These are phyloP conservation scores for Umimayanthus chanpuru DNA, from an alignment of 92 coral and sea anemone genomes.

Conservation along the genomic window DNA sequence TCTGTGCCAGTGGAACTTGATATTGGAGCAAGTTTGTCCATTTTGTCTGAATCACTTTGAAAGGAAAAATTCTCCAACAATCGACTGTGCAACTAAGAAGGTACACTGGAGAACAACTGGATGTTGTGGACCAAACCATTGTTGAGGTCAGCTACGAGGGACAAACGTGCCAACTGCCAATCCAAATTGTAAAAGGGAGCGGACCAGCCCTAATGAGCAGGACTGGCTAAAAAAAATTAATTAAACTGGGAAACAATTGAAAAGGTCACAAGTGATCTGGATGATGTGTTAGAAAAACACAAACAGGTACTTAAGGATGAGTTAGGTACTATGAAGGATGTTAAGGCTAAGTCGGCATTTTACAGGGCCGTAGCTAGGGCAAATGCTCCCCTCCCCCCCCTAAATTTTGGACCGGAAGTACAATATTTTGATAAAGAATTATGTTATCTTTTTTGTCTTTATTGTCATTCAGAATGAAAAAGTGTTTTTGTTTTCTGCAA, in stretches of 20 bases:
- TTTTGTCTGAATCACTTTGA: slow-evolving; percentile 4
- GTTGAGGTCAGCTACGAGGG: slow-evolving; percentile 43
- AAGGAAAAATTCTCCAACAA: not conserved
- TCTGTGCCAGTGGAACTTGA: not conserved
- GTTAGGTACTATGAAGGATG: slow-evolving; percentile 43
- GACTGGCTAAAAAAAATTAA: slow-evolving; percentile 47
- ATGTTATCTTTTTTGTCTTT: too few species aligned
- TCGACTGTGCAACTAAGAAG: slow-evolving; percentile 27
- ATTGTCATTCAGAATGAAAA: too few species aligned
- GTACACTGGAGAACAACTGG: slow-evolving; percentile 49
- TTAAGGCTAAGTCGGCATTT: slow-evolving; percentile 42
- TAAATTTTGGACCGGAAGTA: too few species aligned
- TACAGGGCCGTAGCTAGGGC: too few species aligned
- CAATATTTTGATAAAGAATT: too few species aligned
- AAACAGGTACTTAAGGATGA: slow-evolving; percentile 9
- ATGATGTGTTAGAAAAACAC: slow-evolving; percentile 34
- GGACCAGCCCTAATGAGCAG: slow-evolving; percentile 55
- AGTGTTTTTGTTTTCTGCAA: too few species aligned
- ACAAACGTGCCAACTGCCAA: slow-evolving; percentile 27
- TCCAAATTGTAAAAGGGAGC: slow-evolving; percentile 39
- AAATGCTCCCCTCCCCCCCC: too few species aligned
- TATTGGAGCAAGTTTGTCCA: not conserved
- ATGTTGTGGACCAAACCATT: slow-evolving; percentile 8
- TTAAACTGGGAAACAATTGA: slow-evolving; percentile 45
- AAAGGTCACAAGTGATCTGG: slow-evolving; percentile 32